phyloP scores from a whole-genome alignment of 1,140 invertebrate species.

The Parapsyche elsis region DNA sequence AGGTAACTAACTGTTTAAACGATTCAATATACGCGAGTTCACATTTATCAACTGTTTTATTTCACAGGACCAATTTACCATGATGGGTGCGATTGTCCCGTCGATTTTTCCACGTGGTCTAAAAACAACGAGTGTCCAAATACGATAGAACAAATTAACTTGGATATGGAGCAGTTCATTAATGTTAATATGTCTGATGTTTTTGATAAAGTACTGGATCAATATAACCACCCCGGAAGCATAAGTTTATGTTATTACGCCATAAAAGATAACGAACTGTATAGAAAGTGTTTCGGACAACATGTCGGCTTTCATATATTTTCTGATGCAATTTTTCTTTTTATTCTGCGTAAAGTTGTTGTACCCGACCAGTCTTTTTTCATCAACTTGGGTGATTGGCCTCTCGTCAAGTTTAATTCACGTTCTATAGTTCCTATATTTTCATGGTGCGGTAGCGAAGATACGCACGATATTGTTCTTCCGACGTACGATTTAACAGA shows the following conservation, averaged over 20 bases:
- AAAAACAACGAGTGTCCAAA: constrained; percentile 74
- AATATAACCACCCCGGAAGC: constrained; percentile 78
- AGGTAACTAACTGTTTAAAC: constrained; percentile 65
- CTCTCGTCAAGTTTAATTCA: constrained; percentile 72
- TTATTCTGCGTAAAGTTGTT: constrained; percentile 82
- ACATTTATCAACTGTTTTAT: constrained; percentile 36
- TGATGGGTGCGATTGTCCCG: constrained; percentile 89
- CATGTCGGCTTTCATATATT: constrained; percentile 98
- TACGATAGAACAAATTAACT: constrained; percentile 77
- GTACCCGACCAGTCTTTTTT: constrained; percentile 93
- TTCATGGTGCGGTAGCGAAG: constrained; percentile 94
- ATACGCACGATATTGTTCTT: constrained; percentile 89
- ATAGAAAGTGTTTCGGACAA: constrained; percentile 91
- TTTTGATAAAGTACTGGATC: constrained; percentile 71
- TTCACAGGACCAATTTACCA: constrained; percentile 77
- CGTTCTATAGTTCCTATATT: constrained; percentile 84
- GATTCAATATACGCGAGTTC: constrained; percentile 44
- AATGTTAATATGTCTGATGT: constrained; percentile 79
- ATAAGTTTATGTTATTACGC: constrained; percentile 93
- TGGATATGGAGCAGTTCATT: constrained; percentile 79
- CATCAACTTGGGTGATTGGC: constrained; percentile 96
- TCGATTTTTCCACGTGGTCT: constrained; percentile 75
- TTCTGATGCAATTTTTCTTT: constrained; percentile 88
- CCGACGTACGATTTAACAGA: constrained; percentile 97
- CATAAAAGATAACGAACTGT: constrained; percentile 86